Percentiles rank a stretch among this genome's conserved stretches.
These are phyloP conservation scores for Athalia cordata DNA, from an alignment of 2,888 invertebrate species.

Conservation along the genomic window DNA sequence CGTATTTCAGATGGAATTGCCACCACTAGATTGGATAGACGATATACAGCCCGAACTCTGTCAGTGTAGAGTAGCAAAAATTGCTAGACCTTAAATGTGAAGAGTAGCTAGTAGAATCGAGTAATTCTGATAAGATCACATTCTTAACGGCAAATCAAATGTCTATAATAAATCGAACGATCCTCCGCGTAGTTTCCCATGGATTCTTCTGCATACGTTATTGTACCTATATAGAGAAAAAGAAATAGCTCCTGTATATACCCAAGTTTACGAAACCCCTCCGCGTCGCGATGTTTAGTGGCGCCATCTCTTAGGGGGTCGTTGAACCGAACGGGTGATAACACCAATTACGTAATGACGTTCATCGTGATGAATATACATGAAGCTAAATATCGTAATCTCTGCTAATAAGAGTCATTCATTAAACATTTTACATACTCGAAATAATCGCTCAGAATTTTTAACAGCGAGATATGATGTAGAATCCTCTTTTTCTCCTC, in stretches of 20 bases:
- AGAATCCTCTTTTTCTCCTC: neutral
- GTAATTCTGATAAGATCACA: too few relatives aligned
- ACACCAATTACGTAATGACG: neutral
- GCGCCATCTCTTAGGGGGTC: constrained; percentile 63
- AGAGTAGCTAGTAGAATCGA: neutral
- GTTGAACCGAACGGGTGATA: constrained; percentile 45
- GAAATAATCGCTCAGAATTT: neutral
- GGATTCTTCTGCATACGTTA: neutral
- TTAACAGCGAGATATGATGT: too few relatives aligned
- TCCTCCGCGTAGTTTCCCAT: neutral
- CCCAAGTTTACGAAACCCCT: constrained; percentile 20
- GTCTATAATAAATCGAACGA: too few relatives aligned
- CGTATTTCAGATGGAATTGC: constrained; percentile 73
- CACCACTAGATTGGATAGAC: constrained; percentile 72
- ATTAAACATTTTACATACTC: neutral
- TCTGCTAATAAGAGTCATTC: neutral
- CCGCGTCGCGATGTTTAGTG: constrained; percentile 57
- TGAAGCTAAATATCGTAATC: too few relatives aligned
- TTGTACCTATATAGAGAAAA: neutral
- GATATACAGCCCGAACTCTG: constrained; percentile 67
- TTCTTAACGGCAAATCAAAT: too few relatives aligned
- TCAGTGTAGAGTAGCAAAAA: constrained; percentile 29
- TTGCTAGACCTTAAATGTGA: neutral
- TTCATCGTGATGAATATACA: neutral
- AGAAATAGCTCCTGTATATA: too few relatives aligned